Evolutionary conservation across 1,140 invertebrate genomes (phyloP), one percentile per base, ranked within the genome.

Genomic region (Latrodectus geometricus): DNA sequence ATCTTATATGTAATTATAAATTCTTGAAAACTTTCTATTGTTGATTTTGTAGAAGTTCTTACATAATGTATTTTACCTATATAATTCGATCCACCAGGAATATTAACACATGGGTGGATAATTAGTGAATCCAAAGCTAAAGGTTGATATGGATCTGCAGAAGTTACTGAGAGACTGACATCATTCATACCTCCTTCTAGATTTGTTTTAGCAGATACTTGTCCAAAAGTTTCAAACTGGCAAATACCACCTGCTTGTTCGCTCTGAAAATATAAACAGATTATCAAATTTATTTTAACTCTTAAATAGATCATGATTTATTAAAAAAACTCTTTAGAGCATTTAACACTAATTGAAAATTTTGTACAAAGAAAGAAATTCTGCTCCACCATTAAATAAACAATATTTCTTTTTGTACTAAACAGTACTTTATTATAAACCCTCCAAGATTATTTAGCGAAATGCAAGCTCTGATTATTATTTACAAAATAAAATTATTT

Each of bases 51-150:
- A n/a, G n/a, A n/a, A n/a, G n/a, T n/a, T n/a, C n/a, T n/a, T 35
- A 35, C 5, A 35, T 35, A 35, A 35, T 5, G 5, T 35, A 35
- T 5, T 35, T 35, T 35, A 35, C 35, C 35, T 35, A 35, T 35
- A 35, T 35, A 35, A 35, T 35, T 35, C 0, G 50, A 35, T 14
- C 61, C 83, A 77, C 78, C 20, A 15, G 66, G 52, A n/a, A 77
- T 21, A n/a, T 48, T 61, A 15, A 86, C 75, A 61, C 83, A 86
- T 17, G 83, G 83, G 61, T 86, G 83, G n/a, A 86, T 70, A 11
- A 86, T 20, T 0, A 86, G 8, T 11, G 83, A 86, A 72, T 86
- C 74, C 15, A 86, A 72, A n/a, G 49, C n/a, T 0, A 86, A n/a
- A 14, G 83, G 74, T 5, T 74, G 83, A 48, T 17, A 15, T 15